These are phyloP conservation scores for Lagocephalus sceleratus DNA, from an alignment of 2,797 vertebrate species.

Conservation along the genomic window DNA sequence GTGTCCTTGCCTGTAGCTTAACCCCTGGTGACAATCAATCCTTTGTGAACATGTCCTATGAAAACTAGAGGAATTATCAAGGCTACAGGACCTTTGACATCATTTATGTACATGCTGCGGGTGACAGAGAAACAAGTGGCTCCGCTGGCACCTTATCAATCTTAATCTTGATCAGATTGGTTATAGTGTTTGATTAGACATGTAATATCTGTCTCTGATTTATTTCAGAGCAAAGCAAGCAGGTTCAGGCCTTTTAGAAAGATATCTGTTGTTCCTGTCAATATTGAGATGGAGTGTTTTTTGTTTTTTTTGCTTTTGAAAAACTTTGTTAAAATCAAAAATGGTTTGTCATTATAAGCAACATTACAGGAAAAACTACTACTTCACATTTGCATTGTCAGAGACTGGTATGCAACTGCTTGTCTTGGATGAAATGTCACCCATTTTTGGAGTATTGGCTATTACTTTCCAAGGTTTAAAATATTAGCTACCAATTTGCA, in stretches of 20 bases:
- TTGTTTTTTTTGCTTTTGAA: too few species aligned
- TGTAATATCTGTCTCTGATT: constrained; percentile 21
- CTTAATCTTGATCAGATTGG: constrained; percentile 44
- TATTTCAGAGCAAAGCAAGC: constrained; percentile 1
- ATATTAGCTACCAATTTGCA: too few species aligned
- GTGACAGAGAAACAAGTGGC: constrained; percentile 50
- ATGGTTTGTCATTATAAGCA: too few species aligned
- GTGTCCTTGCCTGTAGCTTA: constrained; percentile 45
- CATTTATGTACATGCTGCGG: constrained; percentile 46
- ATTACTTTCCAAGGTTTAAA: too few species aligned
- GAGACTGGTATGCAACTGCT: too few species aligned
- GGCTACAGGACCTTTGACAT: constrained; percentile 42
- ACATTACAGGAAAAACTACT: too few species aligned
- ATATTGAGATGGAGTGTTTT: not conserved
- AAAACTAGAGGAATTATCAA: constrained; percentile 63
- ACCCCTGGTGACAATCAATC: constrained; percentile 66
- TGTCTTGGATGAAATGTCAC: too few species aligned
- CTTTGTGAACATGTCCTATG: constrained; percentile 53
- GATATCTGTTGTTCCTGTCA: not conserved
- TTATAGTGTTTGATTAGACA: constrained; percentile 28
- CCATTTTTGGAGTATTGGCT: too few species aligned
- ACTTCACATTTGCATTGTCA: too few species aligned
- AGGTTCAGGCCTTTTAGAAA: not conserved
- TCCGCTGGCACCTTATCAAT: constrained; percentile 34
- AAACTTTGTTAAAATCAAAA: too few species aligned